Evolutionary conservation across 2,113 vertebrate species (phyloP).

Genomic region (Callipepla californica): DNA sequence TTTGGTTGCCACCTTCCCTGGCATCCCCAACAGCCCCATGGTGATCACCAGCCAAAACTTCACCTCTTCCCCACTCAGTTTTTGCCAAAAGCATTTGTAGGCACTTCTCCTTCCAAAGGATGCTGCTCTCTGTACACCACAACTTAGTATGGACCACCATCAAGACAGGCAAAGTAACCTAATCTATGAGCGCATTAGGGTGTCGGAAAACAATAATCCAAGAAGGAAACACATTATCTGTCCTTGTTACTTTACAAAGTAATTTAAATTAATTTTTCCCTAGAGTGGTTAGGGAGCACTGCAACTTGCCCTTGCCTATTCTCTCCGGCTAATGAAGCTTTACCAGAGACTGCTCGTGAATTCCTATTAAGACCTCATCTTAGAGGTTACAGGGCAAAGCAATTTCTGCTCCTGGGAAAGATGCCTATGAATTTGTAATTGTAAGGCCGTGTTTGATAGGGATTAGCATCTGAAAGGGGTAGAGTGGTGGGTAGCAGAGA

Average conservation of each 20-base stretch:
- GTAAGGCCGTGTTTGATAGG: slow-evolving; percentile 73
- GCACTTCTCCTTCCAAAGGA: not conserved
- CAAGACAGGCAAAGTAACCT: slow-evolving; percentile 56
- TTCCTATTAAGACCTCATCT: slow-evolving; percentile 79
- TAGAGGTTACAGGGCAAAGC: slow-evolving; percentile 78
- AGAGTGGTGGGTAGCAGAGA: slow-evolving; percentile 60
- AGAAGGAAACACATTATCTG: slow-evolving; percentile 74
- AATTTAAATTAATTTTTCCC: slow-evolving; percentile 83
- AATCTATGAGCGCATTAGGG: slow-evolving; percentile 75
- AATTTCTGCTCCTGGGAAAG: slow-evolving; percentile 80
- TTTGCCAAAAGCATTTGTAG: not conserved
- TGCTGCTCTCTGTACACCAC: slow-evolving; percentile 21
- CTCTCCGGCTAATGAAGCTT: slow-evolving; percentile 78
- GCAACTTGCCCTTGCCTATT: slow-evolving; percentile 75
- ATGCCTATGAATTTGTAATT: slow-evolving; percentile 78
- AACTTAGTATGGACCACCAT: slow-evolving; percentile 57
- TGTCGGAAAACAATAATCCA: slow-evolving; percentile 76
- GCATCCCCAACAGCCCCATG: not conserved
- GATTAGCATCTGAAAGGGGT: slow-evolving; percentile 78
- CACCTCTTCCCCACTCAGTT: not conserved
- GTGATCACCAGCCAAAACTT: not conserved
- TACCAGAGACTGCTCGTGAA: slow-evolving; percentile 66
- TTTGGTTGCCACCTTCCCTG: not conserved
- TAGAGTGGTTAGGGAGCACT: slow-evolving; percentile 75
- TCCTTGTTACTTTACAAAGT: slow-evolving; percentile 75